Evolutionary conservation across 2,888 invertebrate species (phyloP), one percentile per base, ranked within the genome.

Genomic region (Pterostichus niger): DNA sequence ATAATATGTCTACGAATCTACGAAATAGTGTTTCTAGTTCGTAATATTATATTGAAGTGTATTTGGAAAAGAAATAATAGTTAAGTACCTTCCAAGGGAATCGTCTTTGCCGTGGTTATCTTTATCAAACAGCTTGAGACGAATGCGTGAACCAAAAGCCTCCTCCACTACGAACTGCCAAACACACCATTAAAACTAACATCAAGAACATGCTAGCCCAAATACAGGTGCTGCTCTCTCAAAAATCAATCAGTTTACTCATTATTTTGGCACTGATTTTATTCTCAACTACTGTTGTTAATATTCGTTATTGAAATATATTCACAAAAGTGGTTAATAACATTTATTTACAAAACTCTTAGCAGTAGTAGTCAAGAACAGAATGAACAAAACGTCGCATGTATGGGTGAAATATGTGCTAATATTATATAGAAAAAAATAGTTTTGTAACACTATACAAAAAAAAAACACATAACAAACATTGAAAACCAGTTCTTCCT

Each of bases 81-180:
- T 49, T 75, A 75, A 75, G 75, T 89, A 89, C 96, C 97, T 97
- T 93, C 98, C 98, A 88, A 98, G 94, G 88, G 94, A 94, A 91
- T 98, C 98, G 92, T 98, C 98, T 89, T 95, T 94, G 89, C 95
- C 96, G 87, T 96, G 94, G 88, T 95, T 95, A 92, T 98, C 98
- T 94, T 97, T 96, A 93, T 98, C 98, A 93, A 93, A 96, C 87
- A 98, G 94, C 89, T 91, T 92, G 89, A 96, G 92, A 88, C 90
- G 90, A 88, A 95, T 90, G 87, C 92, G 90, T 86, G 91, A 90
- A 86, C 90, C 91, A 85, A 90, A 90, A 84, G 90, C 88, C 85
- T 91, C 91, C 89, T 93, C 93, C 92, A 94, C 91, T 90, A 92
- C 89, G 89, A 92, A 92, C 93, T 93, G 91, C 87, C 89, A 86